Evolutionary conservation across 2,888 invertebrate species (phyloP), one percentile per base, ranked within the genome.

Genomic region (Digitonthophagus gazella): DNA sequence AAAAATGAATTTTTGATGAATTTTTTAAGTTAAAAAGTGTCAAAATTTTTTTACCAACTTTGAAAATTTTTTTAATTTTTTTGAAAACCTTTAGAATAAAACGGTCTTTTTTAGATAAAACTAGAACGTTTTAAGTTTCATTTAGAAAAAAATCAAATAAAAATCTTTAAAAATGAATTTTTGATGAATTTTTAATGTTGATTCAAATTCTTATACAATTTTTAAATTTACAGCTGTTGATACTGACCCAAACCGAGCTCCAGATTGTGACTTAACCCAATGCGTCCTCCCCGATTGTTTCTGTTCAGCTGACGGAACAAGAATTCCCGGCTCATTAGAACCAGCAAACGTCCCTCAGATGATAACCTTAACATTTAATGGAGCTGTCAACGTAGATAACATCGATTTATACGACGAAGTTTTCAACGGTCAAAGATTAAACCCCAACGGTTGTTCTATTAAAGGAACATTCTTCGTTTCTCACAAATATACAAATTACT

Each of bases 331-430:
- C 44, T 89, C 88, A 73, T 87, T 95, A 75, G 94, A 95, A 80
- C 90, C 91, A 0, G 89, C 89, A 74, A 93, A 93, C 83, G 93
- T 95, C 6, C 96, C 96, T 16, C 96, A 96, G 83, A 96, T 96
- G 96, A 90, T 96, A 77, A 95, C 95, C 15, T 90, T 96, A 76
- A 93, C 94, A n/a, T 96, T 96, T 84, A 96, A 96, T 82, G 96
- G 96, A 66, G 96, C 96, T 71, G 90, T 96, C 65, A 96, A 96
- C 82, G 91, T 95, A 55, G 95, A 96, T 84, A 96, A 96, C 82
- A 93, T 96, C 78, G 96, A 96, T 77, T 85, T 96, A 71, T 96
- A 95, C 83, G 93, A 95, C 68, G 95, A 95, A 77, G 87, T 96
- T 74, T 96, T 96, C 86, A 93, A 92, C 78, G 93, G 93, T n/a